These are phyloP conservation scores for Fragum sueziense DNA, from an alignment of 2,888 invertebrate genomes.

Conservation along the genomic window DNA sequence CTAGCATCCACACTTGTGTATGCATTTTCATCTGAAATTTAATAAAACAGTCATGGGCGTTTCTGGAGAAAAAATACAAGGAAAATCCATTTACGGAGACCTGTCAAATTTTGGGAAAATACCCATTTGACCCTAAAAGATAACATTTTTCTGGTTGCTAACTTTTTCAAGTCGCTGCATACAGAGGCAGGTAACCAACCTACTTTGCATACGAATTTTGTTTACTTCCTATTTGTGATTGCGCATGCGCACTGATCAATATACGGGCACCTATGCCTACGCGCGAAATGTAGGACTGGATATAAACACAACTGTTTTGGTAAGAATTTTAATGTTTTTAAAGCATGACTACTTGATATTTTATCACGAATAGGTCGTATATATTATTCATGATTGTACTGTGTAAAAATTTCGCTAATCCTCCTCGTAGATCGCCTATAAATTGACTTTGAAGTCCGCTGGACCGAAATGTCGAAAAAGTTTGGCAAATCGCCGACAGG, in stretches of 20 bases:
- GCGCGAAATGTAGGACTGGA: constrained; percentile 78
- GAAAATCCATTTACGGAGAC: neutral
- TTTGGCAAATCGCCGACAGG: constrained; percentile 58
- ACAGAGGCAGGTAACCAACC: constrained; percentile 4
- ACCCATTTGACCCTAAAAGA: constrained; percentile 12
- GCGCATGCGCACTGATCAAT: constrained; percentile 69
- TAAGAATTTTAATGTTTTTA: constrained; percentile 24
- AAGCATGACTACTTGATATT: neutral
- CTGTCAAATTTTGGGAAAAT: constrained; percentile 3
- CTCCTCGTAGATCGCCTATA: neutral
- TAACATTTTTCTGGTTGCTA: constrained; percentile 1
- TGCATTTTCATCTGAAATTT: no score
- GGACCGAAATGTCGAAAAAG: constrained; percentile 41
- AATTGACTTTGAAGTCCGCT: neutral
- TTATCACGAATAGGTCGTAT: neutral
- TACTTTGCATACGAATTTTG: constrained; percentile 48
- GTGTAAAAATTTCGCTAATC: neutral
- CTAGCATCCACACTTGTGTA: neutral
- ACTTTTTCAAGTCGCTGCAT: neutral
- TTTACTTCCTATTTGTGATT: constrained; percentile 59
- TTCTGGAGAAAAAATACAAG: no score
- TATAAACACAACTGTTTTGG: constrained; percentile 67
- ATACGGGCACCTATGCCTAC: constrained; percentile 76
- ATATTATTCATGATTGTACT: neutral
- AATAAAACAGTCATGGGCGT: no score